phyloP scores from a whole-genome alignment of 2,888 invertebrate species.

The Tachina grossa region DNA sequence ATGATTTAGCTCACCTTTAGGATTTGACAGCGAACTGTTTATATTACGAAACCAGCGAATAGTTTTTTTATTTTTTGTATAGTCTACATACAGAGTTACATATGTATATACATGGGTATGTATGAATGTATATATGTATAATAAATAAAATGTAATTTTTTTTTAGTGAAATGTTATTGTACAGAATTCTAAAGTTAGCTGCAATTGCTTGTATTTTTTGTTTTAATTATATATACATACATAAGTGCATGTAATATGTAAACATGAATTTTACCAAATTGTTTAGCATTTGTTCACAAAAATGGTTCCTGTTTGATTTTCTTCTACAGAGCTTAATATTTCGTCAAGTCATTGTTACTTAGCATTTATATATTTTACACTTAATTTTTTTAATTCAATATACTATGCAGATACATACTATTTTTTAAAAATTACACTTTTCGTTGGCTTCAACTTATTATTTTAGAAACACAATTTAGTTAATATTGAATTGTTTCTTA shows the following conservation, averaged over 20 bases:
- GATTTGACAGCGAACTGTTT: slow-evolving; percentile 3
- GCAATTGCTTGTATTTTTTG: too few relatives aligned
- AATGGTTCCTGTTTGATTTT: slow-evolving; percentile 19
- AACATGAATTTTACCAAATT: slow-evolving; percentile 59
- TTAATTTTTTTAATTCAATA: background rate
- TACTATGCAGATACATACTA: background rate
- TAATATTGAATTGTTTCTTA: background rate
- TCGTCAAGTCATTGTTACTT: slow-evolving; percentile 53
- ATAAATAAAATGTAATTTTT: too few relatives aligned
- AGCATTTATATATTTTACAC: slow-evolving; percentile 1
- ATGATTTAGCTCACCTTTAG: too few relatives aligned
- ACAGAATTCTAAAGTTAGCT: too few relatives aligned
- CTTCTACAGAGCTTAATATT: background rate
- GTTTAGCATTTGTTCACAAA: background rate
- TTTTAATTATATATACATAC: too few relatives aligned
- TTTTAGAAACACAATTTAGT: background rate
- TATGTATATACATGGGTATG: too few relatives aligned
- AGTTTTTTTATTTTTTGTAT: background rate
- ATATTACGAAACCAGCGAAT: background rate
- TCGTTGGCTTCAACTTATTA: slow-evolving; percentile 11
- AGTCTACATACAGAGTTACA: too few relatives aligned
- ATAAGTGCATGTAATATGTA: slow-evolving; percentile 30
- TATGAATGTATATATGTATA: too few relatives aligned
- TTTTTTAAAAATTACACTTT: background rate
- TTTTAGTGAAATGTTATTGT: too few relatives aligned